Conservation (phyloP, 2,113 vertebrate species). For the Oceanodroma tethys region DNA sequence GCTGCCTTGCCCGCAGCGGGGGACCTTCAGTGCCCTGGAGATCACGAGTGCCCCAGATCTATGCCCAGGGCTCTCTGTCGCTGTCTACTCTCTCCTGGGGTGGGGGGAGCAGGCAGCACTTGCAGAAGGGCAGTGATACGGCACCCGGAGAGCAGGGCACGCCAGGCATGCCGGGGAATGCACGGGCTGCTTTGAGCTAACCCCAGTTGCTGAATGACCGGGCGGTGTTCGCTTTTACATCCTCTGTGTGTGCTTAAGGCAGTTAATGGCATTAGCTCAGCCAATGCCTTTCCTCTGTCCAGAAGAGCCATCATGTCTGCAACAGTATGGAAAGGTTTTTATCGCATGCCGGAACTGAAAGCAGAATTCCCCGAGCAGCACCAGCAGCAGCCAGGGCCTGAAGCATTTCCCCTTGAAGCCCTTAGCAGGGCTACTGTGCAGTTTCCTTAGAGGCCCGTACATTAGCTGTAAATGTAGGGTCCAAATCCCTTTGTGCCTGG, state of each 20-base stretch:
- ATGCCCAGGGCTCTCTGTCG: not conserved
- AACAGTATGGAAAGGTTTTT: not conserved
- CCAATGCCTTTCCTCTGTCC: conserved; percentile 7
- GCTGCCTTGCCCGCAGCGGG: not conserved
- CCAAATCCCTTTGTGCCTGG: not conserved
- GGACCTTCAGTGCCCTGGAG: not conserved
- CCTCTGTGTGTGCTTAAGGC: not conserved
- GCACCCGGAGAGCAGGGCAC: not conserved
- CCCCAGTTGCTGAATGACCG: not conserved
- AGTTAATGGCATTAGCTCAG: not conserved
- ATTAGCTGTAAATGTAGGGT: not conserved
- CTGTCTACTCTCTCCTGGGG: not conserved
- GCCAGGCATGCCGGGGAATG: fast-evolving
- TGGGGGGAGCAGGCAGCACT: not conserved
- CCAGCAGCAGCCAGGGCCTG: not conserved
- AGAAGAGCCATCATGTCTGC: not conserved
- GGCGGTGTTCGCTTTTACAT: not conserved
- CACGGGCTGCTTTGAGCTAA: not conserved
- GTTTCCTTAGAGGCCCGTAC: not conserved
- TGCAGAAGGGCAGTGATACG: fast-evolving
- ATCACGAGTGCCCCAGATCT: too few relatives aligned
- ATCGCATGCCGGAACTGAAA: not conserved
- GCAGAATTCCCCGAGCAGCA: not conserved
- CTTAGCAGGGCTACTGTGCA: not conserved
- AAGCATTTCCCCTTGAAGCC: not conserved